Evolutionary conservation across 2,888 invertebrate genomes (phyloP), one percentile per base, ranked within the genome.

Genomic region (Lasioglossum calceatum): DNA sequence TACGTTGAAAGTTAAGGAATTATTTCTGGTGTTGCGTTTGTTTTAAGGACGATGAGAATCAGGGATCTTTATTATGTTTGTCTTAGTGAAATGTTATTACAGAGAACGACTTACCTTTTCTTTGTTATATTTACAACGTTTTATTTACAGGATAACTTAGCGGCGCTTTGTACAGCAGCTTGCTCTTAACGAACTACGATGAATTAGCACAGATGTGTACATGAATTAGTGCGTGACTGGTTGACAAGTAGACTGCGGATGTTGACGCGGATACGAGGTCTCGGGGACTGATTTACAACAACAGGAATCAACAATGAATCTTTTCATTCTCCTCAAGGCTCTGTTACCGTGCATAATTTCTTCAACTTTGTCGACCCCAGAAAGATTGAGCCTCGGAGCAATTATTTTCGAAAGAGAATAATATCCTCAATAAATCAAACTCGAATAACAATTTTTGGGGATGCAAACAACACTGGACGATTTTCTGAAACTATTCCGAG

Each of bases 171-270:
- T 36, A 19, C 50, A 54, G 36, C 23, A 42, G 14, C 27, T 5
- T 16, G 23, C n/a, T 76, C 8, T 32, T 14, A 54, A 67, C 36
- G 36, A 19, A 64, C 76, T 84, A 76, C 50, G 23, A 4, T 19
- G 71, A 50, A 61, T 77, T 83, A 85, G 79, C 79, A 58, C 70
- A 74, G 8, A 36, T 39, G 71, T 58, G 44, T 16, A 32, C 16
- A 70, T 36, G 47, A 23, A 83, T 83, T 84, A 84, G 83, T 77
- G 61, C 16, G 50, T 64, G 39, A 42, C 61, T n/a, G 23, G 0
- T 32, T 64, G 81, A 61, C 32, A 61, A 7, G 27, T 61, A 67
- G 36, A 67, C 67, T 36, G 67, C 67, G 67, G 32, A 36, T 67
- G 36, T 36, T 67, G 19, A 67, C 23, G 67, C 67, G 4, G 7